These are phyloP conservation scores for Brachionus paranguensis DNA, from an alignment of 1,140 invertebrate species.

Conservation along the genomic window DNA sequence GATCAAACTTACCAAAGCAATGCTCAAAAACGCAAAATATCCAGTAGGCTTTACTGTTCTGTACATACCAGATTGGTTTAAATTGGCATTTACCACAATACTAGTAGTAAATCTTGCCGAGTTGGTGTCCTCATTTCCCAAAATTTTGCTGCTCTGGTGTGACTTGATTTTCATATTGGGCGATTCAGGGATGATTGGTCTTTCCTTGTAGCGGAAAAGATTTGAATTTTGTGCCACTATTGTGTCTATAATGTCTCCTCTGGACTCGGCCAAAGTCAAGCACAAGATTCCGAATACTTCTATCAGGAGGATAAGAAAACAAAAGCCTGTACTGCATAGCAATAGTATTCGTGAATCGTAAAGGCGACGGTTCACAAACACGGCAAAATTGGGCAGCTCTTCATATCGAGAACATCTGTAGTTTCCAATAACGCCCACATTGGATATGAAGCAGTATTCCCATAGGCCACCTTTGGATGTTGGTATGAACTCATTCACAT, in stretches of 20 bases:
- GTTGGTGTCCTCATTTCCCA: not conserved
- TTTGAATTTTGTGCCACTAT: slow-evolving; percentile 14
- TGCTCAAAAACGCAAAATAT: slow-evolving; percentile 33
- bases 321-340: slow-evolving; percentile 27
- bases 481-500: slow-evolving; percentile 35
- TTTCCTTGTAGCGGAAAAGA: not conserved
- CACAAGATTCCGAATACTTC: slow-evolving; percentile 22
- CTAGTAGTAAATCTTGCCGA: slow-evolving; percentile 32
- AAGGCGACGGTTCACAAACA: slow-evolving; percentile 18
- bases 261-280: not conserved
- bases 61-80: not conserved
- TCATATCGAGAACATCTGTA: slow-evolving; percentile 27
- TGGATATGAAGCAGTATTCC: slow-evolving; percentile 31
- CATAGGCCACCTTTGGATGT: slow-evolving; percentile 33
- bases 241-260: not conserved
- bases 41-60: slow-evolving; percentile 29
- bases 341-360: slow-evolving; percentile 30
- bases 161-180: slow-evolving; percentile 18
- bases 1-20: slow-evolving; percentile 12
- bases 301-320: not conserved
- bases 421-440: not conserved
- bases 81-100: slow-evolving; percentile 1
- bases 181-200: not conserved
- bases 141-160: not conserved
- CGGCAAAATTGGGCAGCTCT: slow-evolving; percentile 31